phyloP scores from a whole-genome alignment of 92 coral and sea anemone genomes.

The Pocillopora grandis region DNA sequence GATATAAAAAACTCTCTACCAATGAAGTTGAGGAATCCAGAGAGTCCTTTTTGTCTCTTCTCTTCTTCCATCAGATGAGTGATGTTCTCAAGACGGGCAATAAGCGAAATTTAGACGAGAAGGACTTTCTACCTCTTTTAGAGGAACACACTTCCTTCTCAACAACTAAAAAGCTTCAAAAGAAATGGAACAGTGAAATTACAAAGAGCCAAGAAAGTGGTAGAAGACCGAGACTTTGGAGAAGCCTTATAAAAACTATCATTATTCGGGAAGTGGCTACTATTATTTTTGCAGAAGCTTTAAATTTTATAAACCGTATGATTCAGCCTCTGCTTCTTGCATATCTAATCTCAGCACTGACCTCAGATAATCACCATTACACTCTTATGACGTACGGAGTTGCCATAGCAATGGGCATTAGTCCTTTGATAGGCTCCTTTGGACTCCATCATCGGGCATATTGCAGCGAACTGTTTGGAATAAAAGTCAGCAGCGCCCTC shows the following conservation, averaged over 20 bases:
- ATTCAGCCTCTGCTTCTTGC: background rate
- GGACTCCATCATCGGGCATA: background rate
- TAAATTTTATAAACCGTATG: background rate
- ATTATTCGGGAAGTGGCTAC: background rate
- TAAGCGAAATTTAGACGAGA: background rate
- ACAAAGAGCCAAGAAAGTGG: background rate
- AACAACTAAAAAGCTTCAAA: background rate
- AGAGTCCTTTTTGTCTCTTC: background rate
- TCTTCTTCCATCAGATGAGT: background rate
- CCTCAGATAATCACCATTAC: background rate
- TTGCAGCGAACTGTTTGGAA: background rate
- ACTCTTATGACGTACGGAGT: background rate
- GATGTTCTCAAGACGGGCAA: background rate
- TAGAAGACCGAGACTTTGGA: background rate
- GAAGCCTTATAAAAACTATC: background rate
- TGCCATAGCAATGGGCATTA: background rate
- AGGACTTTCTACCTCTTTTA: background rate
- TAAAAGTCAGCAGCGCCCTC: constrained; percentile 4
- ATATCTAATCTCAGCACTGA: background rate
- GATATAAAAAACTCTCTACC: no score
- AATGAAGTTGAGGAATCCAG: background rate
- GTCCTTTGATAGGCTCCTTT: background rate
- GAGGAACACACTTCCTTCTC: background rate
- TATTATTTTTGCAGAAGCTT: no score
- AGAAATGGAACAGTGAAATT: background rate